phyloP scores from a whole-genome alignment of 2,113 vertebrate genomes.

The Spermophilus dauricus region DNA sequence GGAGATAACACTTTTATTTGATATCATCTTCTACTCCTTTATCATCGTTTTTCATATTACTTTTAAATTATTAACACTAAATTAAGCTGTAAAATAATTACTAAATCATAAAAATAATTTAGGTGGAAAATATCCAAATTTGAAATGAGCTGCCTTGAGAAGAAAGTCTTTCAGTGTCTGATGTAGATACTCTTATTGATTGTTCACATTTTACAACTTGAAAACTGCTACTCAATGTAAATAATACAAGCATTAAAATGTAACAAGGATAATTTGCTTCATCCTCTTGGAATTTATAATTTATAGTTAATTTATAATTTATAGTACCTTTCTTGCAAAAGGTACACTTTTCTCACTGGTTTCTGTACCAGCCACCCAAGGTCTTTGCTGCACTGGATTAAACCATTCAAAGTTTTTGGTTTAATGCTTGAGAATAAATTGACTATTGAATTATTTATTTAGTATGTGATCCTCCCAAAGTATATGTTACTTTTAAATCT shows the following conservation, averaged over 20 bases:
- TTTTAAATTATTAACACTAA: background rate
- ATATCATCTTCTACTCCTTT: background rate
- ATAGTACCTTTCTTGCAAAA: background rate
- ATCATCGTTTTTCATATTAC: background rate
- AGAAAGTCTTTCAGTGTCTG: background rate
- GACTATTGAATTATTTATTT: background rate
- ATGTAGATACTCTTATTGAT: background rate
- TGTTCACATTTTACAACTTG: background rate
- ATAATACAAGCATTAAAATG: background rate
- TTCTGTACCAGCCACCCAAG: background rate
- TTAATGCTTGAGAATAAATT: background rate
- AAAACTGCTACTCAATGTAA: background rate
- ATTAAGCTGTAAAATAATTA: background rate
- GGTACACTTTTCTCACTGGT: too few relatives aligned
- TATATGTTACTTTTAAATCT: background rate
- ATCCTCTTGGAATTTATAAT: background rate
- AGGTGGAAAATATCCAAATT: background rate
- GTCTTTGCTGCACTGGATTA: background rate
- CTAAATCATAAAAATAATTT: background rate
- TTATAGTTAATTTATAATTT: background rate
- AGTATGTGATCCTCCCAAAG: background rate
- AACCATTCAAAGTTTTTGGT: background rate
- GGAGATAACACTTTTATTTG: background rate
- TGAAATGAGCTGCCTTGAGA: background rate
- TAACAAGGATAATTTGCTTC: background rate